phyloP scores from a whole-genome alignment of 2,888 invertebrate genomes.

The Eupithecia insigniata region DNA sequence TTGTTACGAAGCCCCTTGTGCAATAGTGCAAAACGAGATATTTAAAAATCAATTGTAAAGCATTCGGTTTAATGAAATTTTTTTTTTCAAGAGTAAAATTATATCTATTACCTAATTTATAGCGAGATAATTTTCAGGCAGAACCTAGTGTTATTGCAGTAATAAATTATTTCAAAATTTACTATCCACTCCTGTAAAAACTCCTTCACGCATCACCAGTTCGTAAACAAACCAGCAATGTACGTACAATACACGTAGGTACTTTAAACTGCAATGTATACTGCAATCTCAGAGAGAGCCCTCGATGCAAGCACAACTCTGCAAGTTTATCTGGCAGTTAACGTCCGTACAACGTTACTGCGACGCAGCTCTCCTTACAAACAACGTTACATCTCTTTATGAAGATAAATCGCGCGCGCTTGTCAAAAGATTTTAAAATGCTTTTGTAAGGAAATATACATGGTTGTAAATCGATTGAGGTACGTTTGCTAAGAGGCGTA shows the following conservation, averaged over 20 bases:
- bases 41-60: neutral
- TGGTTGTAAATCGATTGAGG: conserved; percentile 3
- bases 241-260: neutral
- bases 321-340: conserved; percentile 17
- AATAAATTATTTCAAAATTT: neutral
- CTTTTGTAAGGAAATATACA: conserved; percentile 4
- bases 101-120: neutral
- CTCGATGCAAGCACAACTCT: conserved; percentile 6
- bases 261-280: neutral
- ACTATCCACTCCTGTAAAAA: neutral
- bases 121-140: neutral
- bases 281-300: neutral
- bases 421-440: conserved; percentile 5
- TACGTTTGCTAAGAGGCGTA: neutral
- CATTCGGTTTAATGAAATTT: neutral
- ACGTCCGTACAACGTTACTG: conserved; percentile 18
- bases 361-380: conserved; percentile 7
- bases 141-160: neutral
- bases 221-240: neutral
- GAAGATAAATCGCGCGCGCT: conserved; percentile 22
- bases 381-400: conserved; percentile 19
- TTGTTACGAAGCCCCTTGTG: no score
- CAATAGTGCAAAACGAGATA: no score
- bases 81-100: neutral
- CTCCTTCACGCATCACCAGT: neutral